A percentile compares a stretch with the other conserved stretches of the same genome.
Evolutionary conservation across 2,797 vertebrate genomes (phyloP).

Genomic region (Artibeus jamaicensis): DNA sequence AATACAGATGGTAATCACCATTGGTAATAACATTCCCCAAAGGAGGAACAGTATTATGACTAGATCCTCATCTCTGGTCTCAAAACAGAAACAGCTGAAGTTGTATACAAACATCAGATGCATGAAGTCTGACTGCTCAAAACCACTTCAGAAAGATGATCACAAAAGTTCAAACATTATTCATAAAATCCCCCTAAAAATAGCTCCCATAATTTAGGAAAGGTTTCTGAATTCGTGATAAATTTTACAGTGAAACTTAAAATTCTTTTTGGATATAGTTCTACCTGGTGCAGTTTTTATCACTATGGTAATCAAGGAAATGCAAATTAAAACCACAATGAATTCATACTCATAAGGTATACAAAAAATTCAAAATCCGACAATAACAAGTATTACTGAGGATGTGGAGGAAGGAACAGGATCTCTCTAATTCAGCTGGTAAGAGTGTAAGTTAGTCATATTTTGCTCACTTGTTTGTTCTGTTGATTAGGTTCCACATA

Average conservation of each 20-base stretch:
- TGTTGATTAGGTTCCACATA: too few relatives aligned
- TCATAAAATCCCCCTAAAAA: constrained; percentile 28
- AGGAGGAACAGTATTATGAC: constrained; percentile 28
- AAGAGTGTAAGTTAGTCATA: too few relatives aligned
- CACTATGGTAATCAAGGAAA: not conserved
- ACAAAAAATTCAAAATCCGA: constrained; percentile 20
- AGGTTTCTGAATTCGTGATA: constrained; percentile 34
- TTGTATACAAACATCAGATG: not conserved
- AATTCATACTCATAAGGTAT: not conserved
- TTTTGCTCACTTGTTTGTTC: too few relatives aligned
- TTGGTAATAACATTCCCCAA: constrained; percentile 1
- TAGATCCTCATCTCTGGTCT: constrained; percentile 18
- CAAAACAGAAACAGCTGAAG: constrained; percentile 46
- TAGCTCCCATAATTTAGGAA: not conserved
- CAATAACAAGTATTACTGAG: not conserved
- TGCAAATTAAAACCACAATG: constrained; percentile 31
- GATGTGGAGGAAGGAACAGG: not conserved
- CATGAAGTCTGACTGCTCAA: not conserved
- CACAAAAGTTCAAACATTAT: constrained; percentile 27
- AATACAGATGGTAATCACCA: constrained; percentile 38
- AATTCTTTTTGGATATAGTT: not conserved
- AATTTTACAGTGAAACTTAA: not conserved
- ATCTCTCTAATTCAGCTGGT: not conserved
- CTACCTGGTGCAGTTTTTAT: not conserved
- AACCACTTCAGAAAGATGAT: constrained; percentile 22